Percentiles rank a stretch among this genome's conserved stretches.
phyloP scores from a whole-genome alignment of 2,113 vertebrate species.

The Sterrhoptilus dennistouni region DNA sequence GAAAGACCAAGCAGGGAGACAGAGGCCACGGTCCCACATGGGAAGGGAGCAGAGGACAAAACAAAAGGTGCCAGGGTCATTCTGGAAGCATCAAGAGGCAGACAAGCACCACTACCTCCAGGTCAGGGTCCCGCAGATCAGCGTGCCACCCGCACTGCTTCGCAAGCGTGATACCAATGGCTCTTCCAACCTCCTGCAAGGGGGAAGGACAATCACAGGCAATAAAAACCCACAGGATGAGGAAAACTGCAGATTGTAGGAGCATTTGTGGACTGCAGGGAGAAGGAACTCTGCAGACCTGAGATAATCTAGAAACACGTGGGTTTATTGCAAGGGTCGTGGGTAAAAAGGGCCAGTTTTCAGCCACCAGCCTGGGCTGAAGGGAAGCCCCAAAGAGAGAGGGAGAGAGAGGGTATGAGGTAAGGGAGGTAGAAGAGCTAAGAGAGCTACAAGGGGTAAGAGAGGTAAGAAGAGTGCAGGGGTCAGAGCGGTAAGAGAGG shows the following conservation, averaged over 20 bases:
- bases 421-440: too few species aligned
- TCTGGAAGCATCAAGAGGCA: not conserved
- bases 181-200: constrained; percentile 81
- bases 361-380: too few species aligned
- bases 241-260: not conserved
- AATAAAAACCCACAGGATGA: not conserved
- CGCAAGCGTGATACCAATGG: constrained; percentile 78
- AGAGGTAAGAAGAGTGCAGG: too few species aligned
- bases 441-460: too few species aligned
- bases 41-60: not conserved
- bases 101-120: constrained; percentile 79
- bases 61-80: not conserved
- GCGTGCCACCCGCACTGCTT: constrained; percentile 83
- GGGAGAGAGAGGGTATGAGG: too few species aligned
- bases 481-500: too few species aligned
- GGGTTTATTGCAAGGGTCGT: too few species aligned
- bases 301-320: too few species aligned
- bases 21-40: accelerated
- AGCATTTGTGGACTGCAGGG: too few species aligned
- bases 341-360: too few species aligned
- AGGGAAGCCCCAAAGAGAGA: too few species aligned
- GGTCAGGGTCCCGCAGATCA: constrained; percentile 80
- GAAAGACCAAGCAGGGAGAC: not conserved
- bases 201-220: not conserved
- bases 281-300: too few species aligned